Percentiles rank a stretch among this genome's conserved stretches.
Conservation (phyloP, 2,888 invertebrate species). For the Lasioglossum marginatum region DNA sequence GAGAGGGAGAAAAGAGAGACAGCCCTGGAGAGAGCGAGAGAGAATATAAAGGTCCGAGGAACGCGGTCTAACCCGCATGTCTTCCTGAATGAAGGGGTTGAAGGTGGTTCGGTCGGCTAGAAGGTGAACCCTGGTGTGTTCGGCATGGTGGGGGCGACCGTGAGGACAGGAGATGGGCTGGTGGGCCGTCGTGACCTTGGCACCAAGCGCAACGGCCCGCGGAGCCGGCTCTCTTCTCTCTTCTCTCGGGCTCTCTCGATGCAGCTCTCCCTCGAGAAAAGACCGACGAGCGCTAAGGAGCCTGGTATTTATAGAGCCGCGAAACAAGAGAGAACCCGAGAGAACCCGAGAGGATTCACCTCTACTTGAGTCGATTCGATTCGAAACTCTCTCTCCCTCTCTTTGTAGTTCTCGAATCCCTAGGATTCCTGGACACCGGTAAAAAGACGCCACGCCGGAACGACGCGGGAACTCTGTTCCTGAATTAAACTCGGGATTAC, state of each 20-base stretch:
- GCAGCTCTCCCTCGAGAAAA: constrained; percentile 30
- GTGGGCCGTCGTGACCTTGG: constrained; percentile 70
- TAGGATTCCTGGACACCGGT: constrained; percentile 71
- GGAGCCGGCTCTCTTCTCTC: constrained; percentile 14
- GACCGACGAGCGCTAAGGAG: constrained; percentile 58
- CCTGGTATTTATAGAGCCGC: constrained; percentile 74
- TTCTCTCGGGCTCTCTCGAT: constrained; percentile 17
- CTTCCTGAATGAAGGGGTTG: constrained; percentile 68
- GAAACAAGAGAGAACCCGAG: constrained; percentile 42
- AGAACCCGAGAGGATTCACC: constrained; percentile 31
- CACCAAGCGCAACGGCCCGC: constrained; percentile 73
- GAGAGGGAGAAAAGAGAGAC: background rate
- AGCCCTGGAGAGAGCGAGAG: background rate
- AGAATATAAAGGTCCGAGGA: background rate
- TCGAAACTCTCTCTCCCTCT: constrained; percentile 50
- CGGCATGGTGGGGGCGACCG: constrained; percentile 15
- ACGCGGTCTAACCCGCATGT: constrained; percentile 2
- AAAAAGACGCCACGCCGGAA: background rate
- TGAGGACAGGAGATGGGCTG: constrained; percentile 50
- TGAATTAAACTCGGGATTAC: constrained; percentile 56
- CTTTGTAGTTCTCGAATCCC: constrained; percentile 71
- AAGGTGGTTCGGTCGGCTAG: constrained; percentile 40
- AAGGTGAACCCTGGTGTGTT: constrained; percentile 30
- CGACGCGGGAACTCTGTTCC: constrained; percentile 20
- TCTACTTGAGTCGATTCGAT: constrained; percentile 22